These are phyloP conservation scores for Progne subis DNA, from an alignment of 2,113 vertebrate species.

Conservation along the genomic window DNA sequence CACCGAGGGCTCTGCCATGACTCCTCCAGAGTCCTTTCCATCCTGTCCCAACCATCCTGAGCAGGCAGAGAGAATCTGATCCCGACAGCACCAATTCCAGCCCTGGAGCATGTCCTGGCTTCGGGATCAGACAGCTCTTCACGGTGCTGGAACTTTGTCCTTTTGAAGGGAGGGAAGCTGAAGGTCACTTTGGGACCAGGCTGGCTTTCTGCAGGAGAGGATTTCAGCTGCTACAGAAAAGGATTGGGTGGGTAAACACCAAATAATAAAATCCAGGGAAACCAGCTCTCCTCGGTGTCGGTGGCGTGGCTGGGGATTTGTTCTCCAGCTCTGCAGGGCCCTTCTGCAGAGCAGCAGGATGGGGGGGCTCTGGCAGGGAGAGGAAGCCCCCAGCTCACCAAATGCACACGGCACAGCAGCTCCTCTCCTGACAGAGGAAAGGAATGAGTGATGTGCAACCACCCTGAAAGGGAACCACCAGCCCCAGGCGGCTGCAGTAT, in stretches of 20 bases:
- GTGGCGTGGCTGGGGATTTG: accelerated
- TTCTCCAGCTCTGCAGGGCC: background rate
- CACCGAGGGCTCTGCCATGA: background rate
- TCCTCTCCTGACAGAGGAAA: background rate
- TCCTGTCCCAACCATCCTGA: background rate
- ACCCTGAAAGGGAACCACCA: background rate
- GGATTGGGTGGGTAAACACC: background rate
- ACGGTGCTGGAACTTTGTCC: background rate
- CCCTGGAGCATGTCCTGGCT: background rate
- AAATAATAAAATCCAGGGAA: background rate
- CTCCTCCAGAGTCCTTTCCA: background rate
- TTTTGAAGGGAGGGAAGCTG: background rate
- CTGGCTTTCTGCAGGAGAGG: background rate
- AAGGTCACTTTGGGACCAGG: background rate
- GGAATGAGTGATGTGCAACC: background rate
- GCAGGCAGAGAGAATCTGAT: background rate
- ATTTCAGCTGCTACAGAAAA: background rate
- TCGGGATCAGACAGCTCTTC: background rate
- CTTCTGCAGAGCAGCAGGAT: background rate
- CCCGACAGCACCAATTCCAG: background rate
- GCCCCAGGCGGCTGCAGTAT: background rate
- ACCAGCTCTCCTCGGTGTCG: accelerated
- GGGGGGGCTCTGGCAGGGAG: background rate
- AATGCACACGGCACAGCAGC: background rate
- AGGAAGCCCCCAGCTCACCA: background rate